Evolutionary conservation across 2,888 invertebrate species (phyloP), one percentile per base, ranked within the genome.

Genomic region (Drosophila hamatofila): DNA sequence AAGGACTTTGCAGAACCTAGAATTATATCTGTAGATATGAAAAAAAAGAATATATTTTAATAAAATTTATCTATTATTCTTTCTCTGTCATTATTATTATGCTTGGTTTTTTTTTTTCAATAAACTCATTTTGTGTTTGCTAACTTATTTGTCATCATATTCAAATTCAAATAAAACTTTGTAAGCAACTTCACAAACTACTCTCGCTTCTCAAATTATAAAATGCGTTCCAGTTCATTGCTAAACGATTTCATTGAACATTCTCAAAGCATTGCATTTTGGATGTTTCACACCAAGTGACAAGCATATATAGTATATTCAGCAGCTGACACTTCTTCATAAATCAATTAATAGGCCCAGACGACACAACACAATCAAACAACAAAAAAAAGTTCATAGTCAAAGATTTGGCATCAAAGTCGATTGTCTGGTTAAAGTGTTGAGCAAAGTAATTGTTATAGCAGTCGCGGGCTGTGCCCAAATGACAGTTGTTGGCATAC

Each of bases 401-500:
- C 67, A 65, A 62, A 55, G 46, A 37, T 52, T 78, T 80, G 78
- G 58, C 66, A 68, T 57, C 63, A 51, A 71, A 78, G 23, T 49
- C 62, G 71, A 61, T 70, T 70, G 67, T 68, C 73, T 73, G 63
- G 46, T 46, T 75, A 41, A 69, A 67, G 72, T 75, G 75, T 70
- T 72, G 66, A 78, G 58, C 62, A 58, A 74, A 71, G 75, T 81
- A 78, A 80, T 78, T 81, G 70, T 73, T 71, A 64, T 52, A 68
- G 42, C 68, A 67, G 11, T 66, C 55, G 58, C 71, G 55, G 80
- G 80, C 78, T 80, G 80, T 71, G 64, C 64, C 80, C 61, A 72
- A 63, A 59, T 77, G 76, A 77, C 76, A 77, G 76, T 75, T 80
- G 76, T 68, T 80, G 82, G 79, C 82, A 78, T 64, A 74, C 65